Evolutionary conservation across 2,888 invertebrate species (phyloP).

Genomic region (Dasypolia templi): DNA sequence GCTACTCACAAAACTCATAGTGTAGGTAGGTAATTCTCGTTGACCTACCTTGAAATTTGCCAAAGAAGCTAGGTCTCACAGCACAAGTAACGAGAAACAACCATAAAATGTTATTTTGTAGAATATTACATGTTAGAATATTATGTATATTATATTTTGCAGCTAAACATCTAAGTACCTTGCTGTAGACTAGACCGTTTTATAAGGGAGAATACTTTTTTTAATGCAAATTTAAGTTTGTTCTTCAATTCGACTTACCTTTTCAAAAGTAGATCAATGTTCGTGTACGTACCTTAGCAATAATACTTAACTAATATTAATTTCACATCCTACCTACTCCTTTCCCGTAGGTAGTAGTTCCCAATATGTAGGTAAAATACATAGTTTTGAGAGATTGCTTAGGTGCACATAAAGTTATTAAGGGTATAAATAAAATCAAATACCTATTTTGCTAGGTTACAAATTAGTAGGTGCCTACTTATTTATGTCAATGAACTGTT

Average conservation of each 20-base stretch:
- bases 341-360: too few relatives aligned
- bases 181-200: not conserved
- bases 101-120: too few relatives aligned
- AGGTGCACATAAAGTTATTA: not conserved
- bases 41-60: too few relatives aligned
- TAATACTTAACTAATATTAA: too few relatives aligned
- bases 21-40: too few relatives aligned
- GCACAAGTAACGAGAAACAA: too few relatives aligned
- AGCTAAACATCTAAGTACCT: not conserved
- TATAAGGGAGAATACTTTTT: not conserved
- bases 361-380: not conserved
- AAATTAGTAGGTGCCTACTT: not conserved
- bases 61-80: too few relatives aligned
- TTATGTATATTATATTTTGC: not conserved
- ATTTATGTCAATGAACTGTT: slow-evolving; percentile 25
- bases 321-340: too few relatives aligned
- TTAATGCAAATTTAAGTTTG: not conserved
- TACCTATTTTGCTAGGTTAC: too few relatives aligned
- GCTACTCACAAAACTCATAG: not conserved
- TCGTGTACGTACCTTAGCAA: not conserved
- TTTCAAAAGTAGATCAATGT: not conserved
- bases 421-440: not conserved
- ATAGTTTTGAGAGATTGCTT: not conserved
- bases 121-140: too few relatives aligned
- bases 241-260: not conserved